phyloP scores from a whole-genome alignment of 2,113 vertebrate species.

The Actenoides hombroni region DNA sequence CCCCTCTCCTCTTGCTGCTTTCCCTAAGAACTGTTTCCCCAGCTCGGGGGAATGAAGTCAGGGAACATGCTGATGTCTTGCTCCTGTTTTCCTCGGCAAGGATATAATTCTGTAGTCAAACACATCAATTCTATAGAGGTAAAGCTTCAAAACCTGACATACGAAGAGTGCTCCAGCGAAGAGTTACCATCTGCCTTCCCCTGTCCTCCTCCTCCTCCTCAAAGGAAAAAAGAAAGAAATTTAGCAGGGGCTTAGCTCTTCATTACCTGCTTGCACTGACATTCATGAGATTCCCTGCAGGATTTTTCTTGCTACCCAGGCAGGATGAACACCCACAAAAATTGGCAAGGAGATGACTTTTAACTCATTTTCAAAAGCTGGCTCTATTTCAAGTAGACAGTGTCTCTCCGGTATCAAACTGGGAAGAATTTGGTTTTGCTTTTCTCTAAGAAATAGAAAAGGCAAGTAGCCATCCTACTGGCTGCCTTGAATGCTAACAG shows the following conservation, averaged over 20 bases:
- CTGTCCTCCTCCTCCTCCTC: constrained; percentile 53
- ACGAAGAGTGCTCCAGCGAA: constrained; percentile 1
- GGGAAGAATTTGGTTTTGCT: constrained; percentile 9
- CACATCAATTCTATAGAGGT: constrained; percentile 28
- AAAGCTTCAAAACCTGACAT: constrained; percentile 46
- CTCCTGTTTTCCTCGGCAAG: constrained; percentile 43
- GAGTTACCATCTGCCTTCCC: constrained; percentile 53
- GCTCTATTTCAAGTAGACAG: constrained; percentile 44
- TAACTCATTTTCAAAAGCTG: constrained; percentile 58
- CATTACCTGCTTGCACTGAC: constrained; percentile 58
- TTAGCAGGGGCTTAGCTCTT: constrained; percentile 42
- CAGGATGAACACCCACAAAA: constrained; percentile 69
- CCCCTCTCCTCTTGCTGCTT: background rate
- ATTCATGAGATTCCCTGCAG: constrained; percentile 62
- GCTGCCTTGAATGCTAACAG: background rate
- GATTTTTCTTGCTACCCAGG: constrained; percentile 58
- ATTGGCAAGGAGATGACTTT: constrained; percentile 63
- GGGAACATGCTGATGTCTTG: constrained; percentile 17
- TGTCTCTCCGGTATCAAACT: constrained; percentile 47
- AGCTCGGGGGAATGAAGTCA: background rate
- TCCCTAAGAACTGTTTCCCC: background rate
- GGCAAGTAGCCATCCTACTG: constrained; percentile 30
- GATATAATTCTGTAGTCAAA: constrained; percentile 34
- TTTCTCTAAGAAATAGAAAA: constrained; percentile 23
- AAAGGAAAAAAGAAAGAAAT: constrained; percentile 57